phyloP scores from a whole-genome alignment of 2,888 invertebrate species.

The Orthosia gothica region DNA sequence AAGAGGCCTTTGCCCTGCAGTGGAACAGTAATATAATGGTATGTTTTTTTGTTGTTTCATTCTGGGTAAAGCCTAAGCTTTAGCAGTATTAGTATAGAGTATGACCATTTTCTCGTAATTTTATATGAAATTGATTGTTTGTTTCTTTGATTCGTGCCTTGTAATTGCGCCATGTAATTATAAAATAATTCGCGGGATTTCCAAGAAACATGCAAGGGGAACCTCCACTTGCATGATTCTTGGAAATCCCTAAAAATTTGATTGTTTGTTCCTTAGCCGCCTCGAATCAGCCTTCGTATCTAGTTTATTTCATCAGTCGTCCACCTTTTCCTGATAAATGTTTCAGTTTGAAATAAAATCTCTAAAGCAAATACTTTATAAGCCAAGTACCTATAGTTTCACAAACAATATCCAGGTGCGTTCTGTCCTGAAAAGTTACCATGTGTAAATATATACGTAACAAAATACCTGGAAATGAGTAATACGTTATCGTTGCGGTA shows the following conservation, averaged over 20 bases:
- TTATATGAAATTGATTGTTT: no score
- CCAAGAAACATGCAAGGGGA: no score
- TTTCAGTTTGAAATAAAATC: not conserved
- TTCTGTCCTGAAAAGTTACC: constrained; percentile 61
- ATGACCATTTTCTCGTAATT: no score
- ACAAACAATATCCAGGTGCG: constrained; percentile 68
- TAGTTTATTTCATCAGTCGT: not conserved
- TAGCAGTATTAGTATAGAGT: no score
- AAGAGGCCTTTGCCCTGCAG: no score
- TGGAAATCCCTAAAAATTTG: no score
- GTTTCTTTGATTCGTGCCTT: not conserved
- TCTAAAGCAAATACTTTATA: not conserved
- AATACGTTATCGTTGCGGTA: constrained; percentile 70
- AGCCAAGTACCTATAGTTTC: not conserved
- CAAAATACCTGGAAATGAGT: constrained; percentile 67
- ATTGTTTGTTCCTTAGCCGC: not conserved
- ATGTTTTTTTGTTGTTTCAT: no score
- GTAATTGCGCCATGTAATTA: no score
- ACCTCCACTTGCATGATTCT: no score
- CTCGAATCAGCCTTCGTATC: not conserved
- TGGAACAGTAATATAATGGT: no score
- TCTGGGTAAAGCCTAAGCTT: no score
- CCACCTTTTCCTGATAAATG: not conserved
- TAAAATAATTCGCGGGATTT: no score
- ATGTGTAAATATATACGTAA: constrained; percentile 56